Conservation (phyloP, 2,797 vertebrate genomes). For the Onychomys arenicola region DNA sequence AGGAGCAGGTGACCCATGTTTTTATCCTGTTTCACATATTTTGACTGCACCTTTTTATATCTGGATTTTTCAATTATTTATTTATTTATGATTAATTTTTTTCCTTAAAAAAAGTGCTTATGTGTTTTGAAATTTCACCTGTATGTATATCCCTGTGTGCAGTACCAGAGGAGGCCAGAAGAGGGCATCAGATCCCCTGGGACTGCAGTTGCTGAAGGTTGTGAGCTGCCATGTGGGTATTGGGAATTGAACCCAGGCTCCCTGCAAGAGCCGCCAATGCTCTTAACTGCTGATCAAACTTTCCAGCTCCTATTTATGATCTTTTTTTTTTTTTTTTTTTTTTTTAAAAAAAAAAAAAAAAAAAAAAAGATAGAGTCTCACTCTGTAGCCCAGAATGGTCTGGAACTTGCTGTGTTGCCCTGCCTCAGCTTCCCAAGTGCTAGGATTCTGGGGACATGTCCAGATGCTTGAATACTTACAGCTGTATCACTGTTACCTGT, state of each 20-base stretch:
- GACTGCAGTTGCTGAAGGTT: not conserved
- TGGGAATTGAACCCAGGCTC: not conserved
- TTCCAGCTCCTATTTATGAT: not conserved
- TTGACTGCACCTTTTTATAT: not conserved
- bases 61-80: not conserved
- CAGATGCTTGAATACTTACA: not conserved
- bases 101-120: not conserved
- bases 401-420: not conserved
- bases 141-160: not conserved
- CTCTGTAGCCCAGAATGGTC: not conserved
- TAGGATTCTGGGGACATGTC: not conserved
- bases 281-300: not conserved
- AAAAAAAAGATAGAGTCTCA: not conserved
- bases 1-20: not conserved
- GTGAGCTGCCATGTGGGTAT: not conserved
- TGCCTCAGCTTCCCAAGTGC: not conserved
- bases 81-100: not conserved
- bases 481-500: not conserved
- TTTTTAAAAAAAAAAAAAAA: too few species aligned
- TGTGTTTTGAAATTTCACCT: not conserved
- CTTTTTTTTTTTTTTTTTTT: not conserved
- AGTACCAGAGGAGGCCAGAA: not conserved
- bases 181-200: not conserved
- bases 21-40: not conserved
- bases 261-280: not conserved